Evolutionary conservation across 2,797 vertebrate genomes (phyloP), one percentile per base, ranked within the genome.

Genomic region (Chelmon rostratus): DNA sequence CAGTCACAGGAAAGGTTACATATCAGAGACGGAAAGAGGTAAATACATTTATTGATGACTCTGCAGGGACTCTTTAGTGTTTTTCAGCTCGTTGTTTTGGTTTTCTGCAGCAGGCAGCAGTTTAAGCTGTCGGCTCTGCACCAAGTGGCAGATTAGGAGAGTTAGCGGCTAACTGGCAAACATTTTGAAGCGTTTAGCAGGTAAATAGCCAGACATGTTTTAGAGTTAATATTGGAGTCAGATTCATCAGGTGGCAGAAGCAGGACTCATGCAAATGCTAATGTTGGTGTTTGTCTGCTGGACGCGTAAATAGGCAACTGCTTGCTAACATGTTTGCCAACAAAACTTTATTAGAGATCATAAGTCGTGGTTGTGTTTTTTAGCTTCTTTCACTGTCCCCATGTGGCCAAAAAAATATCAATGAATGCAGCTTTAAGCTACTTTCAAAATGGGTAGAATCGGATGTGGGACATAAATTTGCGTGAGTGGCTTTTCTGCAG

Each of bases 401-500:
- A 21, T 49, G 46, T 49, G 46, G 46, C 46, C 49, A 50, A 50
- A 50, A 49, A 49, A 46, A 1, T 6, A 15, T n/a, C n/a, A n/a
- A 49, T 49, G 7, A 49, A 19, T 9, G 7, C 19, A 49, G 46
- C 46, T 21, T 49, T 8, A 21, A 49, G 21, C 6, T 21, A 21
- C 8, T 19, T 49, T 21, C 19, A 49, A 49, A 49, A 9, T 8
- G 46, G 21, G 46, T 49, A n/a, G 46, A 47, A 47, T 47, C 19
- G 15, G n/a, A n/a, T 57, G 18, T 57, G 37, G 56, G 78, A 72
- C 67, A 69, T 86, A 74, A 77, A 82, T 87, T 81, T 78, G 62
- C 67, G 16, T 28, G 28, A 54, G 69, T 21, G 69, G 58, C 84
- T 85, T 85, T 75, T 62, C 78, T 61, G 74, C 31, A 7, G 59